phyloP scores from a whole-genome alignment of 2,113 vertebrate genomes.

The Chrysemys picta region DNA sequence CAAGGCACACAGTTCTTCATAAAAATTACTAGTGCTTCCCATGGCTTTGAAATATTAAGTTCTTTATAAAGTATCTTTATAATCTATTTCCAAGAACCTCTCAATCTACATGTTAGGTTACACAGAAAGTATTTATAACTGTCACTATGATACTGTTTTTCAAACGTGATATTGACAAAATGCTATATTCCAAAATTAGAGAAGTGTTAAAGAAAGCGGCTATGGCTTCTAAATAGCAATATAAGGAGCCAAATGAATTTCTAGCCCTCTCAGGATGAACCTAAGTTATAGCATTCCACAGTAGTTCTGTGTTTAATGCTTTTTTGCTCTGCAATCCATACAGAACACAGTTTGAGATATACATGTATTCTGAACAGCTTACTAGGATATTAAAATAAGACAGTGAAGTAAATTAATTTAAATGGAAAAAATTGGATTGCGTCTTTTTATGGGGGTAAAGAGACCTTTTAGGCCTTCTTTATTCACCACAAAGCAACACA shows the following conservation, averaged over 20 bases:
- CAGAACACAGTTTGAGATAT: not conserved
- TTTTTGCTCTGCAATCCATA: not conserved
- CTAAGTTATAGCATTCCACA: not conserved
- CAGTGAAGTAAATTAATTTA: not conserved
- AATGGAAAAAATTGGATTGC: not conserved
- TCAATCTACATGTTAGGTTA: not conserved
- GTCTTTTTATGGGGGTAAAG: not conserved
- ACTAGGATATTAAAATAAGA: not conserved
- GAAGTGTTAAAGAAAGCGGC: not conserved
- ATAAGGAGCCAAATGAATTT: not conserved
- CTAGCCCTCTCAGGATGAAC: not conserved
- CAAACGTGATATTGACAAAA: not conserved
- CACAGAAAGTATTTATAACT: slow-evolving; percentile 29
- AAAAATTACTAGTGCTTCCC: not conserved
- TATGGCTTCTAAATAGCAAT: fast-evolving
- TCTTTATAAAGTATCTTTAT: not conserved
- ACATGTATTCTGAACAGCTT: not conserved
- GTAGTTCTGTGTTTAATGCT: not conserved
- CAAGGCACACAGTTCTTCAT: not conserved
- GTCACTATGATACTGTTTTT: not conserved
- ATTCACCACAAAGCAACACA: not conserved
- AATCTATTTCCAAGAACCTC: slow-evolving; percentile 1
- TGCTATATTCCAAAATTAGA: not conserved
- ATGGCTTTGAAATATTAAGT: not conserved
- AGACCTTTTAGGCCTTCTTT: not conserved